Conservation (phyloP, 2,888 invertebrate species). For the Nomada ferruginata region DNA sequence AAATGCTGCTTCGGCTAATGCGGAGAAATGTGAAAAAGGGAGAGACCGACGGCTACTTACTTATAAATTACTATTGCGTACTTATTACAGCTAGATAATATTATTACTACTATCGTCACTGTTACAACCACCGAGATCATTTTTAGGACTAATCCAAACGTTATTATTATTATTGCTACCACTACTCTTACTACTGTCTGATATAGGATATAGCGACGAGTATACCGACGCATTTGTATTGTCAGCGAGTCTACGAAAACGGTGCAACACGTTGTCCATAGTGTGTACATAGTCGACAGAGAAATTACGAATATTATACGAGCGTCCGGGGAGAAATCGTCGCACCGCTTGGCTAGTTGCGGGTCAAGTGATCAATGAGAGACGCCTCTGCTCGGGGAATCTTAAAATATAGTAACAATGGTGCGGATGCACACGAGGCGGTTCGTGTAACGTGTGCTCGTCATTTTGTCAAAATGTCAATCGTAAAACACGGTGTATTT, state of each 20-base stretch:
- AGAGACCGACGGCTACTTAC: slow-evolving; percentile 55
- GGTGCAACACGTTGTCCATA: slow-evolving; percentile 74
- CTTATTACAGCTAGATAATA: slow-evolving; percentile 67
- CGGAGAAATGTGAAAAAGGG: background rate
- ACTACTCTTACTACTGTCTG: slow-evolving; percentile 71
- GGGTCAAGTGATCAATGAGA: slow-evolving; percentile 5
- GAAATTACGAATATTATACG: slow-evolving; percentile 66
- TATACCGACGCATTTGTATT: slow-evolving; percentile 72
- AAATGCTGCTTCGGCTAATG: slow-evolving; percentile 59
- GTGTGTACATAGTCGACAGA: slow-evolving; percentile 72
- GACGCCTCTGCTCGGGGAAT: background rate
- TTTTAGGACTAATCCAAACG: slow-evolving; percentile 67
- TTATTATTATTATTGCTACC: slow-evolving; percentile 71
- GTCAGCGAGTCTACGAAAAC: slow-evolving; percentile 64
- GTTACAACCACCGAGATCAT: slow-evolving; percentile 67
- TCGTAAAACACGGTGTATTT: slow-evolving; percentile 70
- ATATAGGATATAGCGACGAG: slow-evolving; percentile 70
- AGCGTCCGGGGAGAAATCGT: slow-evolving; percentile 24
- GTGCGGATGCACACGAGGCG: slow-evolving; percentile 9
- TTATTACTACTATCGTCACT: slow-evolving; percentile 68
- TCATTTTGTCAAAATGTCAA: slow-evolving; percentile 67
- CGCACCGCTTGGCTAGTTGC: slow-evolving; percentile 24
- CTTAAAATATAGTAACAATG: slow-evolving; percentile 5
- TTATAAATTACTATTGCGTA: slow-evolving; percentile 69
- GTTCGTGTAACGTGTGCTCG: background rate